Conservation (phyloP, 1,140 invertebrate genomes). For the Drusus annulatus region DNA sequence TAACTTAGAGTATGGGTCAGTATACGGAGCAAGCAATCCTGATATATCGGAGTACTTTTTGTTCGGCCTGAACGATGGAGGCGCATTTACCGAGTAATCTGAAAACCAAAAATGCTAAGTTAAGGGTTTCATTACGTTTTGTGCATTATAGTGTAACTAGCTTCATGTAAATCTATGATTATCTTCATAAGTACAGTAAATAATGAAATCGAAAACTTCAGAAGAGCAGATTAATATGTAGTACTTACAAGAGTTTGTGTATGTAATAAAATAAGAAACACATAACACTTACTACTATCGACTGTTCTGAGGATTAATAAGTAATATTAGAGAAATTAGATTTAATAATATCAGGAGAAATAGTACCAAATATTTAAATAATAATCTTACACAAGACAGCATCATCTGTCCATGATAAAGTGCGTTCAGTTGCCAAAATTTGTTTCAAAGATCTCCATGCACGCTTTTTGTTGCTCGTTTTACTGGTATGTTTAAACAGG, state of each 20-base stretch:
- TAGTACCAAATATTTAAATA: neutral
- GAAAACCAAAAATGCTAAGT: constrained; percentile 60
- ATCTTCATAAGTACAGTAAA: no score
- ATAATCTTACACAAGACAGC: constrained; percentile 77
- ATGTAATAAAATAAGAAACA: no score
- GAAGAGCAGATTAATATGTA: no score
- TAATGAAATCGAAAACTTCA: no score
- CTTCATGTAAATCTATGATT: no score
- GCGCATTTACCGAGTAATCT: constrained; percentile 91
- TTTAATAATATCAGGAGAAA: neutral
- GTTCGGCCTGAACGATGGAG: constrained; percentile 90
- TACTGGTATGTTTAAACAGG: constrained; percentile 55
- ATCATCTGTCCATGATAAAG: constrained; percentile 79
- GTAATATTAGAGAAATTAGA: no score
- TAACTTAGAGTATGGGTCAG: constrained; percentile 92
- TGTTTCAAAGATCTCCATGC: constrained; percentile 86
- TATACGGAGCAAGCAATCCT: constrained; percentile 88
- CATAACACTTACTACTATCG: no score
- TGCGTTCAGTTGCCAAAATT: constrained; percentile 81
- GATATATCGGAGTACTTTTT: constrained; percentile 96
- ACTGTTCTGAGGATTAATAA: no score
- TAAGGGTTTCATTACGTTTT: no score
- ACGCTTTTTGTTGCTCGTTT: constrained; percentile 77
- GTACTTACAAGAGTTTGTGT: no score
- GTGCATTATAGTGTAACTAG: no score